phyloP scores from a whole-genome alignment of 2,113 vertebrate species.

The Dasyornis broadbenti region DNA sequence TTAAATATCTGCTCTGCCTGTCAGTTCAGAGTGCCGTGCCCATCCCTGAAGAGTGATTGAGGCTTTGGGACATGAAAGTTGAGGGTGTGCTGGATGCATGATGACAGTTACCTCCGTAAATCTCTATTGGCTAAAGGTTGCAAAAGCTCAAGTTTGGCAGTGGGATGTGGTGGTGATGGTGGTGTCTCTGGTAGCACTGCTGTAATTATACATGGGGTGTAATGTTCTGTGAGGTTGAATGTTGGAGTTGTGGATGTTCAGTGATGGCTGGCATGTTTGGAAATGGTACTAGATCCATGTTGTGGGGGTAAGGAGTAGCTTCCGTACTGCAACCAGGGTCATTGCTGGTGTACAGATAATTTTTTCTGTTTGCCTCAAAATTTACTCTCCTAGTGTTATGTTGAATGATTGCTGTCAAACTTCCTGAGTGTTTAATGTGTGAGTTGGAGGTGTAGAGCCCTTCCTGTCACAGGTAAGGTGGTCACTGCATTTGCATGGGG shows the following conservation, averaged over 20 bases:
- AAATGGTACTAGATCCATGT: not conserved
- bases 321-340: not conserved
- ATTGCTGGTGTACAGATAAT: not conserved
- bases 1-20: not conserved
- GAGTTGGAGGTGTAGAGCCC: not conserved
- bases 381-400: not conserved
- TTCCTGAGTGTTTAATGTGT: not conserved
- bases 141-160: not conserved
- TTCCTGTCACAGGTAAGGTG: not conserved
- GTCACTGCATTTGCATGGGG: rapidly evolving
- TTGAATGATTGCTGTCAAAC: not conserved
- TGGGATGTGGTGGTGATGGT: not conserved
- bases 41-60: not conserved
- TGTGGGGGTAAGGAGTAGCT: not conserved
- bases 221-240: not conserved
- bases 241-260: not conserved
- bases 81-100: not conserved
- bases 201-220: not conserved
- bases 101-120: not conserved
- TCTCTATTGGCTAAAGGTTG: not conserved
- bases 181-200: not conserved
- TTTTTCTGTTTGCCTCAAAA: not conserved
- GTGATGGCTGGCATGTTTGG: not conserved
- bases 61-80: not conserved
- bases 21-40: not conserved